Evolutionary conservation across 2,888 invertebrate species (phyloP), one percentile per base, ranked within the genome.

Genomic region (Acrobasis repandana): DNA sequence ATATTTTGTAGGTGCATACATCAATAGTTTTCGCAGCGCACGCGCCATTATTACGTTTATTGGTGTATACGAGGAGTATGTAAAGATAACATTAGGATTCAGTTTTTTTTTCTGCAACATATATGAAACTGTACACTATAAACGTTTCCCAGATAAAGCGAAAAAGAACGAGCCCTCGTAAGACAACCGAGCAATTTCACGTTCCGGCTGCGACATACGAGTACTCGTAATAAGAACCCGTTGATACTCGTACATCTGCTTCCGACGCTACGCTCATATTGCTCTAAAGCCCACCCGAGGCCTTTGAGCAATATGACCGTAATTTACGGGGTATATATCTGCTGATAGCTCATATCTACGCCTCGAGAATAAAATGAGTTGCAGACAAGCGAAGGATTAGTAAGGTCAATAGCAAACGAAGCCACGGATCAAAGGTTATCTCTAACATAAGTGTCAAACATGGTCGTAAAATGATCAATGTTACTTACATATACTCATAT

Each of bases 181-280:
- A 54, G 34, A 54, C 43, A 43, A 43, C n/a, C 46, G 15, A 16
- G 33, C 48, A 48, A 48, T 47, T 58, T 58, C 20, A 20, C 16
- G 28, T 50, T n/a, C 28, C 46, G 20, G 6, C 46, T 46, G 56
- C 28, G 20, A 46, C 20, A 28, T 28, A n/a, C n/a, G n/a, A n/a
- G n/a, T n/a, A 28, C 28, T 28, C 28, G 46, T 57, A 54, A 54
- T 54, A 47, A 46, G 43, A 43, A 47, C 46, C 34, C 52, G 14
- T 52, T 47, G 46, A 52, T 46, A n/a, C n/a, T n/a, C n/a, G n/a
- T n/a, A 47, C 46, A 52, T 60, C 52, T 60, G 47, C 51, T 60
- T 52, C 18, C 14, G 46, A 60, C 51, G 46, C n/a, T 52, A 46
- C 33, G 15, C n/a, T n/a, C n/a, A n/a, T n/a, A n/a, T n/a, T n/a